Conservation (phyloP, 2,888 invertebrate genomes). For the Tetranychus truncatus region DNA sequence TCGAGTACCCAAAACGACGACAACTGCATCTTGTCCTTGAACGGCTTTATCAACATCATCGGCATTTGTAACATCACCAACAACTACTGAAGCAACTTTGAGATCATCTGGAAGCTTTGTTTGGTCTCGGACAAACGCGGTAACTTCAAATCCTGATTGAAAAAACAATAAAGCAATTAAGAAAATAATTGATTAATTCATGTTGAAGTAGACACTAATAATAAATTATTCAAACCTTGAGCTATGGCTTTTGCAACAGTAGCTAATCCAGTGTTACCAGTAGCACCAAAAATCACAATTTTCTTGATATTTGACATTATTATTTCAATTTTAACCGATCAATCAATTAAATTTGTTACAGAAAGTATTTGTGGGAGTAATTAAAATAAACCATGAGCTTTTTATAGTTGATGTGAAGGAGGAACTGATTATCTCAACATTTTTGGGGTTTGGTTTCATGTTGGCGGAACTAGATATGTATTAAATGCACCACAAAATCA, state of each 20-base stretch:
- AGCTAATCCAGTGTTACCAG: conserved; percentile 62
- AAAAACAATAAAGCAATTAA: conserved; percentile 46
- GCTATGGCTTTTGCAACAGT: conserved; percentile 54
- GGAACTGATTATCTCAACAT: too few relatives aligned
- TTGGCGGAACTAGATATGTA: too few relatives aligned
- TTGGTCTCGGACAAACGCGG: conserved; percentile 54
- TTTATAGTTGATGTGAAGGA: too few relatives aligned
- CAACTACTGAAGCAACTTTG: conserved; percentile 43
- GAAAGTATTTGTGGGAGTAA: neutral
- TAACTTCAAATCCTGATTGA: conserved; percentile 47
- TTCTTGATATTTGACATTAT: conserved; percentile 23
- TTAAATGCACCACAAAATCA: too few relatives aligned
- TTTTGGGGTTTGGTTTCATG: too few relatives aligned
- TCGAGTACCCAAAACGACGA: conserved; percentile 57
- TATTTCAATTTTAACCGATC: neutral
- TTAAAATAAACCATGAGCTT: too few relatives aligned
- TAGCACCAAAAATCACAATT: conserved; percentile 62
- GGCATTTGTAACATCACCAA: conserved; percentile 54
- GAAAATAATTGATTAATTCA: neutral
- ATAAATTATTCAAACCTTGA: conserved; percentile 42
- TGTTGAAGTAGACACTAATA: too few relatives aligned
- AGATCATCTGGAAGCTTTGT: conserved; percentile 48
- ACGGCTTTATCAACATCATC: conserved; percentile 52
- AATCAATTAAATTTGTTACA: neutral
- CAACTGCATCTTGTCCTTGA: conserved; percentile 50